Evolutionary conservation across 2,888 invertebrate species (phyloP).

Genomic region (Xanthia togata): DNA sequence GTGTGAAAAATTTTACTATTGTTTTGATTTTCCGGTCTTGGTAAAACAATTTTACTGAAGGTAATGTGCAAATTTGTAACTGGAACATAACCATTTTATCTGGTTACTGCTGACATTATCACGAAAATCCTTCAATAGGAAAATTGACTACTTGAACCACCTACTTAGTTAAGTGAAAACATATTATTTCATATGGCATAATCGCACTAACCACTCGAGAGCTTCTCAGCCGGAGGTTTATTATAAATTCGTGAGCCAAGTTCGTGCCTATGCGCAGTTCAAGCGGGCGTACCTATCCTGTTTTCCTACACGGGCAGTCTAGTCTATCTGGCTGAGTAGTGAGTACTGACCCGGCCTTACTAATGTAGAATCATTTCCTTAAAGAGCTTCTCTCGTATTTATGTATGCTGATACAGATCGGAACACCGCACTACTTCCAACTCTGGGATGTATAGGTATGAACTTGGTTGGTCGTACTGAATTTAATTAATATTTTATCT

Average conservation of each 20-base stretch:
- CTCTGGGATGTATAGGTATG: conserved; percentile 2
- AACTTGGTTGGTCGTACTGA: not conserved
- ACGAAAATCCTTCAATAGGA: not conserved
- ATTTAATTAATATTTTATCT: not conserved
- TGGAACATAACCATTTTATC: not conserved
- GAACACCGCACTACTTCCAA: conserved; percentile 9
- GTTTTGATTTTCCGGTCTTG: not conserved
- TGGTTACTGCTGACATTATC: not conserved
- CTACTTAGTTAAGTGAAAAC: not conserved
- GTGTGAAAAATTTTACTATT: not conserved
- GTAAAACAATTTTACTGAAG: not conserved
- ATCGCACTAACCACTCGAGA: conserved; percentile 37
- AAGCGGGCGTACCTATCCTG: conserved; percentile 61
- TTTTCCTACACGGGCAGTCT: conserved; percentile 53
- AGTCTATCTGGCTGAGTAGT: conserved; percentile 50
- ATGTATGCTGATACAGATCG: conserved; percentile 29
- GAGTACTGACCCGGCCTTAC: conserved; percentile 50
- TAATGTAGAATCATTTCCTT: conserved; percentile 53
- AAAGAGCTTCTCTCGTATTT: conserved; percentile 33
- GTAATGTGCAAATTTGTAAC: not conserved
- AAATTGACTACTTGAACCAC: not conserved
- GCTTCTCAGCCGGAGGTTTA: conserved; percentile 74
- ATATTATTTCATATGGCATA: conserved; percentile 25
- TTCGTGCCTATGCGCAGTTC: conserved; percentile 65
- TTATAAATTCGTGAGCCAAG: conserved; percentile 76